phyloP scores from a whole-genome alignment of 2,113 vertebrate genomes.

The Acrocephalus kingi region DNA sequence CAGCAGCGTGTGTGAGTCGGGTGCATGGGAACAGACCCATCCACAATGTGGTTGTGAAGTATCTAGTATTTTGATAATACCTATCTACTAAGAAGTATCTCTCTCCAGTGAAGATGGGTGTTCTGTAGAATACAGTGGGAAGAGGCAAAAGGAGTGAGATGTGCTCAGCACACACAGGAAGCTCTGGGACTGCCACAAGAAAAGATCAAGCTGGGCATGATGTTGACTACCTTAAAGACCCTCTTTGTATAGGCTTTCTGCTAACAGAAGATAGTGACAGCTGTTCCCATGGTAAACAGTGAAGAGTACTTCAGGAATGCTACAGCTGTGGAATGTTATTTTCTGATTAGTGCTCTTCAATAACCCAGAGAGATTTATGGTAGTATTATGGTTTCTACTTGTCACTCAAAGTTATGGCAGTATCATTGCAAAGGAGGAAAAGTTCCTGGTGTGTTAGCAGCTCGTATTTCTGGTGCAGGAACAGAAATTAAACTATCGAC shows the following conservation, averaged over 20 bases:
- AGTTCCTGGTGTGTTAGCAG: not conserved
- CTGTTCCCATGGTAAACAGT: not conserved
- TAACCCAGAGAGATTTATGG: not conserved
- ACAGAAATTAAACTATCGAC: not conserved
- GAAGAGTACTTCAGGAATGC: not conserved
- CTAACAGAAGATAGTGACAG: not conserved
- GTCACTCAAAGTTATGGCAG: not conserved
- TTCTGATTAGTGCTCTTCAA: constrained; percentile 10
- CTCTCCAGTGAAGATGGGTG: not conserved
- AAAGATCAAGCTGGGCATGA: not conserved
- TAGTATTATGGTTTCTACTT: not conserved
- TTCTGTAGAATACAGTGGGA: not conserved
- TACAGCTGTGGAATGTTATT: not conserved
- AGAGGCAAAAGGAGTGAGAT: not conserved
- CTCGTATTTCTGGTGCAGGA: not conserved
- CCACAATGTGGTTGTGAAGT: not conserved
- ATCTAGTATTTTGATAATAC: not conserved
- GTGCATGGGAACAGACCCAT: not conserved
- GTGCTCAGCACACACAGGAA: not conserved
- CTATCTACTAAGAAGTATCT: not conserved
- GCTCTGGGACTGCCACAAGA: not conserved
- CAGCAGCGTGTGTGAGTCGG: accelerated
- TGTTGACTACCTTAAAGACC: not conserved
- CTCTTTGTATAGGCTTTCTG: not conserved
- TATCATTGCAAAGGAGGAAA: not conserved